Base-by-base conservation (phyloP, 2,797 vertebrate species). In the Uromys caudimaculatus region DNA sequence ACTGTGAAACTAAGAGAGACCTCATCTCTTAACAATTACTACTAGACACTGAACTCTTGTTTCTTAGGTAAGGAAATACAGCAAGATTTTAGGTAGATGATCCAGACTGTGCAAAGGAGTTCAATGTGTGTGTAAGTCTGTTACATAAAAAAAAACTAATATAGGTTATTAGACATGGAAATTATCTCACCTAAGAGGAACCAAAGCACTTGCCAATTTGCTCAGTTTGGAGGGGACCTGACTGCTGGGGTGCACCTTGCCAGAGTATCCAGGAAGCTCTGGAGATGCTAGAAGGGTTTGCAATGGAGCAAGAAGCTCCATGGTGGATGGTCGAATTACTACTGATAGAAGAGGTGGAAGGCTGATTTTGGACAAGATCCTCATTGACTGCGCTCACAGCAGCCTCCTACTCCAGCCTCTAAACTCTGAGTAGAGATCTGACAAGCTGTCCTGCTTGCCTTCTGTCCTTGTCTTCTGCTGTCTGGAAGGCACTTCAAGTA, bases 1-100 rank as follows among this genome's bases (percentile, higher is more conserved):
- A 71, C 29, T 0, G 1, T 11, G 69, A 93, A 79, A 69, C n/a
- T 88, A 35, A 58, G n/a, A 56, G 50, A 58, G 27, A 79, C 29
- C 7, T 47, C 67, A 56, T 38, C 47, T 35, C 35, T 11, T 35
- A 21, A 50, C 1, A 32, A 41, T 19, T 24, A 6, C 29, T 5
- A 2, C 41, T 38, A 10, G 29, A 32, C 19, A n/a, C 0, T 6
- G 54, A 93, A 35, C 12, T 52, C 38, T 19, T 60, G 9, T 85
- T 90, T 54, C 35, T 16, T 67, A 5, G 78, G 44, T 76, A 27
- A 71, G 81, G 58, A 94, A 89, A 96, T 10, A 82, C 90, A 92
- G 41, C 41, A 89, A 77, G 60, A 83, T n/a, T 62, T 69, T 11
- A 87, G 54, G 79, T 23, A 90, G n/a, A 73, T 54, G 77, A 91